Conservation (phyloP, 2,113 vertebrate species). For the Callionymus lyra region DNA sequence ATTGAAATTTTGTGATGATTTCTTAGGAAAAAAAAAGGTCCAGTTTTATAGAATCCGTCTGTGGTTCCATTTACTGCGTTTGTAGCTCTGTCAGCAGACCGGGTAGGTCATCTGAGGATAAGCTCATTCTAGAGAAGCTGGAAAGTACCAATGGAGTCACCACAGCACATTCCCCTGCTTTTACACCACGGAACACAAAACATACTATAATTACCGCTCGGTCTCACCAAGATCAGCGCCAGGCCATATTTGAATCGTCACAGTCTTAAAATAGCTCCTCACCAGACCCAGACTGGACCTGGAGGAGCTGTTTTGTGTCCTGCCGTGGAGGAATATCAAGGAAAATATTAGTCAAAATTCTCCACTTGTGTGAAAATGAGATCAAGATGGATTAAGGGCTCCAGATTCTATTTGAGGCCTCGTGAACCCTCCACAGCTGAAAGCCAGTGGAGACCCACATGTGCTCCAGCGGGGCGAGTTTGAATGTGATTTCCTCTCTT, state of each 20-base stretch:
- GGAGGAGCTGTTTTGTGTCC: conserved; percentile 22
- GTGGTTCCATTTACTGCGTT: conserved; percentile 2
- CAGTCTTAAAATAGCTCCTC: conserved; percentile 42
- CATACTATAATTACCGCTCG: conserved; percentile 36
- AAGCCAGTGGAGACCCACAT: conserved; percentile 47
- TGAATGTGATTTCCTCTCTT: conserved; percentile 65
- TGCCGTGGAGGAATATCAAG: conserved; percentile 55
- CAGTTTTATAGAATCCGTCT: too few species aligned
- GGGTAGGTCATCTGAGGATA: conserved; percentile 56
- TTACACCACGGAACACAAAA: conserved; percentile 49
- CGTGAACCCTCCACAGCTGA: conserved; percentile 38
- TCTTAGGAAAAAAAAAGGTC: too few species aligned
- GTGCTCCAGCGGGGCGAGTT: conserved; percentile 37
- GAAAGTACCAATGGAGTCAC: conserved; percentile 53
- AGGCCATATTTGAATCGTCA: conserved; percentile 17
- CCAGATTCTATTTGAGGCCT: conserved; percentile 55
- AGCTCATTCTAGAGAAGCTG: conserved; percentile 26
- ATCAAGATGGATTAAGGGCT: conserved; percentile 63
- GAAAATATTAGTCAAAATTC: conserved; percentile 64
- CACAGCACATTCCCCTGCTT: conserved; percentile 37
- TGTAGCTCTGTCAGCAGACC: conserved; percentile 14
- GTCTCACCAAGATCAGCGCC: conserved; percentile 18
- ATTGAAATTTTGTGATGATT: too few species aligned
- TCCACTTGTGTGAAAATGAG: conserved; percentile 61
- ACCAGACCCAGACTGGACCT: conserved; percentile 29